Evolutionary conservation across 2,797 vertebrate species (phyloP).

Genomic region (Pteronotus mesoamericanus): DNA sequence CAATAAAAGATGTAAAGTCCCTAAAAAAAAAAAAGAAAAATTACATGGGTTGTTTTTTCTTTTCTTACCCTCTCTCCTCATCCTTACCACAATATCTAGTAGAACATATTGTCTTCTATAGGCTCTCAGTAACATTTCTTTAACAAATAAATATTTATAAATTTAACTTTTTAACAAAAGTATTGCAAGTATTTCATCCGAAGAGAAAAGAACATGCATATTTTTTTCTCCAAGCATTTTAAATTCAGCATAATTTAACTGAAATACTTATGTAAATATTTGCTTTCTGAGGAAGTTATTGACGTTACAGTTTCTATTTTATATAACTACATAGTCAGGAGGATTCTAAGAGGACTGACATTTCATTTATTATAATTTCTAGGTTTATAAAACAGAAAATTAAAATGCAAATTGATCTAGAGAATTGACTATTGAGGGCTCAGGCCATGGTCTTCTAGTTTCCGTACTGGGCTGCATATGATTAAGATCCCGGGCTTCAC

Average conservation of each 20-base stretch:
- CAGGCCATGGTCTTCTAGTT: not conserved
- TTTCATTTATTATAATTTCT: slow-evolving; percentile 24
- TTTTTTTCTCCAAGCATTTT: slow-evolving; percentile 13
- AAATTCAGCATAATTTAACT: slow-evolving; percentile 2
- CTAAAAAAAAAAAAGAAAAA: no score
- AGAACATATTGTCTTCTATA: not conserved
- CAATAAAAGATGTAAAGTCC: no score
- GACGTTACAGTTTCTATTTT: not conserved
- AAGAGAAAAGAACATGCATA: not conserved
- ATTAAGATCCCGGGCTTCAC: not conserved
- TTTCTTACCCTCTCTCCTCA: not conserved
- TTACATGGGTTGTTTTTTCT: not conserved
- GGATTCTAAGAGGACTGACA: not conserved
- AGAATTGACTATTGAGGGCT: not conserved
- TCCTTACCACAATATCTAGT: not conserved
- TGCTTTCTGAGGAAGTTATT: not conserved
- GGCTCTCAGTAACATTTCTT: not conserved
- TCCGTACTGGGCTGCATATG: not conserved
- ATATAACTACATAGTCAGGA: not conserved
- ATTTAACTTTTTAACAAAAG: not conserved
- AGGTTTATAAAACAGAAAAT: slow-evolving; percentile 28
- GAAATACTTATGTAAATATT: not conserved
- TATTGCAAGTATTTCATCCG: not conserved
- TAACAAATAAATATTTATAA: slow-evolving; percentile 3
- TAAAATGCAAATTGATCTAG: not conserved